phyloP scores from a whole-genome alignment of 2,113 vertebrate genomes.

The Orthonyx spaldingii region DNA sequence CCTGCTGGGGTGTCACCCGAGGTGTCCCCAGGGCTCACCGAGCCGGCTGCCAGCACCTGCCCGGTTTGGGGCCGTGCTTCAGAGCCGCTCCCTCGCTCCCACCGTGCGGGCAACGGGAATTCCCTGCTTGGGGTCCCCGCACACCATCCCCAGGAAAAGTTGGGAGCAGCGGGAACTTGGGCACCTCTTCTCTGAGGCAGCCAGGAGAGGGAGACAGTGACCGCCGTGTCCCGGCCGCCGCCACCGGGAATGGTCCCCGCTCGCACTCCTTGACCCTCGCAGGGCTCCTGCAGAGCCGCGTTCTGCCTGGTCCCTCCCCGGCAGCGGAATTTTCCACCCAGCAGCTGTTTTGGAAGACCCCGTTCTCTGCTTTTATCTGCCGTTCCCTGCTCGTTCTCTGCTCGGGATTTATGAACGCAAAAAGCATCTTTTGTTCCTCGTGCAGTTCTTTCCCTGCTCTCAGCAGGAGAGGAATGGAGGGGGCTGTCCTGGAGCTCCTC shows the following conservation, averaged over 20 bases:
- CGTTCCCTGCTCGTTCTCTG: not conserved
- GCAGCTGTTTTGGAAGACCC: not conserved
- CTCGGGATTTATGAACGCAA: not conserved
- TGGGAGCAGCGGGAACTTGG: not conserved
- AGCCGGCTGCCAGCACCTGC: not conserved
- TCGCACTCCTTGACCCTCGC: not conserved
- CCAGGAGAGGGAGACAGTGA: conserved; percentile 61
- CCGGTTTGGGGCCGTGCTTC: not conserved
- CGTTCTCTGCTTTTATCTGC: not conserved
- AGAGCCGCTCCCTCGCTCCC: not conserved
- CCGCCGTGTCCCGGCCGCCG: not conserved
- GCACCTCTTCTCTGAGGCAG: not conserved
- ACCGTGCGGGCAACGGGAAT: accelerated
- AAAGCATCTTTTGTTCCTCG: not conserved
- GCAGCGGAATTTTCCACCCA: not conserved
- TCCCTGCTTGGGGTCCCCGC: accelerated
- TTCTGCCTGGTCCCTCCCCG: not conserved
- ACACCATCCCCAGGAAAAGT: accelerated
- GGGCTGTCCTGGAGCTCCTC: not conserved
- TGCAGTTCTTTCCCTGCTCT: not conserved
- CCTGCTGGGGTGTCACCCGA: not conserved
- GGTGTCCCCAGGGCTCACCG: not conserved
- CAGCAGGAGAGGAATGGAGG: not conserved
- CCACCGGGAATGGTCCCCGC: not conserved
- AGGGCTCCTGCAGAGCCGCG: accelerated